Evolutionary conservation across 2,888 invertebrate species (phyloP).

Genomic region (Gastracanthus pulcherrimus): DNA sequence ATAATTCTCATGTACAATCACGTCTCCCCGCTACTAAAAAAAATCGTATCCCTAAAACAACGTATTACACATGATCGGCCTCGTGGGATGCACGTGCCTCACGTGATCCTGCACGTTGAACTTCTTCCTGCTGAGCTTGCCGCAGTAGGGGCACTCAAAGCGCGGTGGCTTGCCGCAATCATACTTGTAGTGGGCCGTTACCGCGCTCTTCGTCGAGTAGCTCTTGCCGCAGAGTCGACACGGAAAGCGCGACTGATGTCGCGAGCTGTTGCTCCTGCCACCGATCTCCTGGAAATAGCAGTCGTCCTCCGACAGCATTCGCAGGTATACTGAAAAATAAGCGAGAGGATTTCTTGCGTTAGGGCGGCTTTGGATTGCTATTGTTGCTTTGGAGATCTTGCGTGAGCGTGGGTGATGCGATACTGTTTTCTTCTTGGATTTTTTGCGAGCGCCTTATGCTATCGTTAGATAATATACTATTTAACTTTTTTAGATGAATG

Average conservation of each 20-base stretch:
- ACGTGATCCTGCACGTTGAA: conserved; percentile 73
- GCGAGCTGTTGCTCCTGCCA: not conserved
- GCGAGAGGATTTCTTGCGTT: not conserved
- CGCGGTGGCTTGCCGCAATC: conserved; percentile 75
- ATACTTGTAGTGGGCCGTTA: conserved; percentile 73
- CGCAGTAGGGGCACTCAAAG: conserved; percentile 75
- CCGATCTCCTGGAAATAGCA: not conserved
- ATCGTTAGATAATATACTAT: no score
- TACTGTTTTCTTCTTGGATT: no score
- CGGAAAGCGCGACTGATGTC: conserved; percentile 12
- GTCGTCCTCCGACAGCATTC: not conserved
- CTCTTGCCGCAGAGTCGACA: conserved; percentile 72
- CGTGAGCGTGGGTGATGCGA: not conserved
- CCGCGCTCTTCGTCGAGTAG: conserved; percentile 72
- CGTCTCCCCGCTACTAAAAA: no score
- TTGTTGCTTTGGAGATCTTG: not conserved
- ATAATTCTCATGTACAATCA: not conserved
- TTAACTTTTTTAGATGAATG: no score
- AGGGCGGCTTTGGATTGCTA: not conserved
- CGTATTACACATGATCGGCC: conserved; percentile 60
- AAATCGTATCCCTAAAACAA: not conserved
- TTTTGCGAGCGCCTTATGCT: no score
- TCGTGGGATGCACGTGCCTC: conserved; percentile 68
- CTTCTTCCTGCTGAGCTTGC: conserved; percentile 72
- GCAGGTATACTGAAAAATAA: not conserved